phyloP scores from a whole-genome alignment of 1,140 invertebrate species.

The Micrasema minimum region DNA sequence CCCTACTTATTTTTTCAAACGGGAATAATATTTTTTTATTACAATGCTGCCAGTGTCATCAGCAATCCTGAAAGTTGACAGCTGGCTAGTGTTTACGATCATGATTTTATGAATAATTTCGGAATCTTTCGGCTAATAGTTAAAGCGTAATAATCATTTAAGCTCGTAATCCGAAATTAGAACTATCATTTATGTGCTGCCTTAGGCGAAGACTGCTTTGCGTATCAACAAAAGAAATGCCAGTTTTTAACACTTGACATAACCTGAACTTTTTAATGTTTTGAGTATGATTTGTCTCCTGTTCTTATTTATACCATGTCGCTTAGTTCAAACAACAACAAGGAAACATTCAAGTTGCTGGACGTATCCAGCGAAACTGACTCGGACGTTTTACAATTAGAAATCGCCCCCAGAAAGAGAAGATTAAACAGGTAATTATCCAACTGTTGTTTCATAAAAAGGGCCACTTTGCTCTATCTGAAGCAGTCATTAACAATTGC shows the following conservation, averaged over 20 bases:
- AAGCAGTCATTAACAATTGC: no score
- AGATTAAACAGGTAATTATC: slow-evolving; percentile 68
- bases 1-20: no score
- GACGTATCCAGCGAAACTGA: slow-evolving; percentile 71
- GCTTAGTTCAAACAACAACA: slow-evolving; percentile 62
- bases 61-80: slow-evolving; percentile 8
- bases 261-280: slow-evolving; percentile 35
- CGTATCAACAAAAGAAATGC: slow-evolving; percentile 6
- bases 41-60: no score
- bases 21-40: no score
- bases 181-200: slow-evolving; percentile 2
- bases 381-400: slow-evolving; percentile 71
- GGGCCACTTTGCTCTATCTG: no score
- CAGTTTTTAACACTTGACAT: slow-evolving; percentile 40
- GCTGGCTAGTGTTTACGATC: slow-evolving; percentile 25
- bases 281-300: slow-evolving; percentile 40
- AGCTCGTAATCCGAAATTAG: not conserved
- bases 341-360: slow-evolving; percentile 73
- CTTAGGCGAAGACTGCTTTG: not conserved
- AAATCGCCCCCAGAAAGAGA: slow-evolving; percentile 70
- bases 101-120: slow-evolving; percentile 17
- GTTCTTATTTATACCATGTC: slow-evolving; percentile 42
- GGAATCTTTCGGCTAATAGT: slow-evolving; percentile 4
- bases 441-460: no score
- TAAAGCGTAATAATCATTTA: slow-evolving; percentile 6